A percentile compares a stretch with the other conserved stretches of the same genome.
These are phyloP conservation scores for Chymomyza procnemis DNA, from an alignment of 2,888 invertebrate genomes.

Conservation along the genomic window DNA sequence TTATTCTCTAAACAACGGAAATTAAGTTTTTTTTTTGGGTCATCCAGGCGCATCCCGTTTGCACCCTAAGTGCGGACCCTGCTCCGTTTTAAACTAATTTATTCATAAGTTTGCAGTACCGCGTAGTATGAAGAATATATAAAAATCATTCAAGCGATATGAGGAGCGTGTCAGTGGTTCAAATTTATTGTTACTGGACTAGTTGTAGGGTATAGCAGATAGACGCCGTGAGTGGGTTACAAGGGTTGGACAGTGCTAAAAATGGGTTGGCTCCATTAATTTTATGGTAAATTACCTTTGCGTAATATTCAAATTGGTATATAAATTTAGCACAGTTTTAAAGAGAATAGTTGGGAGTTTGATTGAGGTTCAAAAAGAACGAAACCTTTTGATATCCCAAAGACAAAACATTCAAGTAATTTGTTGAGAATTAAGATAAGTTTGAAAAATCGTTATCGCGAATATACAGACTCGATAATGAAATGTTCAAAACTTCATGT, in stretches of 20 bases:
- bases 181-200: constrained; percentile 32
- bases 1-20: constrained; percentile 59
- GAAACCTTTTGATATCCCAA: no score
- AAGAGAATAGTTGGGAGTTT: neutral
- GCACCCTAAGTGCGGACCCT: neutral
- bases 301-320: constrained; percentile 39
- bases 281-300: neutral
- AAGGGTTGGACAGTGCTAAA: constrained; percentile 16
- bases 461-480: no score
- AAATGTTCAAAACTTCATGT: no score
- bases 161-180: constrained; percentile 23
- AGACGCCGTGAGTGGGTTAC: neutral
- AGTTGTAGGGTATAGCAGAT: neutral
- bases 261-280: neutral
- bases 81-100: constrained; percentile 44
- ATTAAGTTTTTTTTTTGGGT: constrained; percentile 30
- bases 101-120: constrained; percentile 26
- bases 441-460: no score
- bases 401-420: no score
- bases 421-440: no score
- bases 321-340: constrained; percentile 55
- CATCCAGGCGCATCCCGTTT: neutral
- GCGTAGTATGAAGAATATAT: constrained; percentile 2
- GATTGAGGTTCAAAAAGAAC: no score
- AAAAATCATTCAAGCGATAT: constrained; percentile 41